A percentile compares a stretch with the other conserved stretches of the same genome.
These are phyloP conservation scores for Hirudo medicinalis DNA, from an alignment of 1,140 invertebrate genomes.

Conservation along the genomic window DNA sequence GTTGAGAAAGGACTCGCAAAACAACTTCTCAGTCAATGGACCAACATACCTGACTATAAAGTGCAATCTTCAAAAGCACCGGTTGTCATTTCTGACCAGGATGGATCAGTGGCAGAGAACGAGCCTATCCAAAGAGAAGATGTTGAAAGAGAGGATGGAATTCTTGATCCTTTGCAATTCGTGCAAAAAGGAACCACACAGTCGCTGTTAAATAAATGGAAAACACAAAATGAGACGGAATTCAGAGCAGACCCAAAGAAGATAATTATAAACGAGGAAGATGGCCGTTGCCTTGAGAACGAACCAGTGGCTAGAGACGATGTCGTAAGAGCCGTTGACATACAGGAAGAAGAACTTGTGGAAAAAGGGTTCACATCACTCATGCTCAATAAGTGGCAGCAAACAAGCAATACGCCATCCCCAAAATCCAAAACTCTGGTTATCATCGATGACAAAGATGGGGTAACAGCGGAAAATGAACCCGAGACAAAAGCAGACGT, in stretches of 20 bases:
- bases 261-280: conserved; percentile 18
- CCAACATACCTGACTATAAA: conserved; percentile 1
- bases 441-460: conserved; percentile 9
- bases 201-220: conserved; percentile 11
- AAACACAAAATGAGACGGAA: conserved; percentile 7
- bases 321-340: conserved; percentile 15
- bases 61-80: conserved; percentile 4
- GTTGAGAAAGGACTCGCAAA: not conserved
- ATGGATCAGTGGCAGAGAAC: conserved; percentile 17
- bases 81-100: conserved; percentile 1
- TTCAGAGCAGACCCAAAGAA: not conserved
- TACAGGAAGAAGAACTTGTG: not conserved
- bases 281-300: conserved; percentile 15
- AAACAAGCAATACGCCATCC: not conserved
- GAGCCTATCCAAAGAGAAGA: conserved; percentile 15
- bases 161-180: not conserved
- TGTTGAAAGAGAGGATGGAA: conserved; percentile 13
- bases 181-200: conserved; percentile 5
- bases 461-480: not conserved
- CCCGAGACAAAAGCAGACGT: not conserved
- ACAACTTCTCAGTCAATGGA: conserved; percentile 12
- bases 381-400: conserved; percentile 13
- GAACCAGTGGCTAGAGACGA: conserved; percentile 17
- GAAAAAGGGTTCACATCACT: not conserved
- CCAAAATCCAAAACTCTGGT: conserved; percentile 9